phyloP scores from a whole-genome alignment of 2,113 vertebrate genomes.

The Irena cyanogastra region DNA sequence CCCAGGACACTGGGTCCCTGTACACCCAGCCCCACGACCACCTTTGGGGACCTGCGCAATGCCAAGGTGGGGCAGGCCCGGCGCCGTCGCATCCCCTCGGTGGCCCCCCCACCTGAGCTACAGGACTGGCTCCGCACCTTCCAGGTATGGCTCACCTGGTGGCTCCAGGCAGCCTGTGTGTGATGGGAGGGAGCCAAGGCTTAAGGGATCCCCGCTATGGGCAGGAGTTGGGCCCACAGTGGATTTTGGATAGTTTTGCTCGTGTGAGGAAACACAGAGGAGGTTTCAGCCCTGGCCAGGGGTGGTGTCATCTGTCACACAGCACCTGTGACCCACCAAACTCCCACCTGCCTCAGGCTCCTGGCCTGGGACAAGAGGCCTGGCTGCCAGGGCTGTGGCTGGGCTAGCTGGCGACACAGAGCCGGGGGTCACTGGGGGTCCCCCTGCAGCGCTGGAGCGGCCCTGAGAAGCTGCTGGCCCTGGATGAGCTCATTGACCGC shows the following conservation, averaged over 20 bases:
- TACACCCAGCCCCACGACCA: conserved; percentile 54
- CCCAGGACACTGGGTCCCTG: conserved; percentile 46
- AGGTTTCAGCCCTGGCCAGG: not conserved
- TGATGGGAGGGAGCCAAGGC: not conserved
- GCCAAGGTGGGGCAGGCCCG: conserved; percentile 6
- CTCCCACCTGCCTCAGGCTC: not conserved
- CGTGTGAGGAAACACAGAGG: not conserved
- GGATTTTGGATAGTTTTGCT: not conserved
- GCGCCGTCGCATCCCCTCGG: conserved; percentile 10
- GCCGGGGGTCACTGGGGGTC: not conserved
- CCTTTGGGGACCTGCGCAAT: conserved; percentile 62
- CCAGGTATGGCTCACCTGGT: conserved; percentile 15
- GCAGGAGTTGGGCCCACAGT: not conserved
- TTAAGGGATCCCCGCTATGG: too few relatives aligned
- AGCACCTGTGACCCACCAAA: not conserved
- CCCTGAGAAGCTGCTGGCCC: conserved; percentile 63
- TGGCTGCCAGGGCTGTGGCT: not conserved
- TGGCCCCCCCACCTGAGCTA: conserved; percentile 25
- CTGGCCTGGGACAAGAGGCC: not conserved
- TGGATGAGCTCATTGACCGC: conserved; percentile 69
- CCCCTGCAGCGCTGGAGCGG: conserved; percentile 47
- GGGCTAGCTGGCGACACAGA: not conserved
- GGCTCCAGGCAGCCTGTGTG: not conserved
- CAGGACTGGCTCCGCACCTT: conserved; percentile 70
- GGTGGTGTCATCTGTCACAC: not conserved